These are phyloP conservation scores for Danio choprae DNA, from an alignment of 2,797 vertebrate species.

Conservation along the genomic window DNA sequence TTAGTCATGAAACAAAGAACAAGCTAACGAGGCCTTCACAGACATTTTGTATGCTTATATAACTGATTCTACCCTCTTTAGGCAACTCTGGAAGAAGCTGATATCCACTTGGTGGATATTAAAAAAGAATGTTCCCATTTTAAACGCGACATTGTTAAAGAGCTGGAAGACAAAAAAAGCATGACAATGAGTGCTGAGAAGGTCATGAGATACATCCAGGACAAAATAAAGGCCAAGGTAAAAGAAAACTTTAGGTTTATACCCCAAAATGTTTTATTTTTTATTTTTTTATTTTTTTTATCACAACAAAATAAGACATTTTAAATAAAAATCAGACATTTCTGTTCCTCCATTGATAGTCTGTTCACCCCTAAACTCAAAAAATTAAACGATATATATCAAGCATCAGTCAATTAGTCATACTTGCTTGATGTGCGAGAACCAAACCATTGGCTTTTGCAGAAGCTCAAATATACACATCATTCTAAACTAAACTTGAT, in stretches of 20 bases:
- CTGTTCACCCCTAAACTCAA: too few relatives aligned
- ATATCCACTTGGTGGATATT: constrained; percentile 71
- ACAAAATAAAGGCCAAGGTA: constrained; percentile 75
- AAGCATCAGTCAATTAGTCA: too few relatives aligned
- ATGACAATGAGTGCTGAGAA: constrained; percentile 72
- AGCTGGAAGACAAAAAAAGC: constrained; percentile 69
- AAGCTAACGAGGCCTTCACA: not conserved
- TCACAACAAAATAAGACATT: too few relatives aligned
- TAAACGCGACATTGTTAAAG: constrained; percentile 74
- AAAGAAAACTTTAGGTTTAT: constrained; percentile 51
- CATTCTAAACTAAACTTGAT: too few relatives aligned
- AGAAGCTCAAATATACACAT: too few relatives aligned
- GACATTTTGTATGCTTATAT: not conserved
- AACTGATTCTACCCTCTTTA: constrained; percentile 51
- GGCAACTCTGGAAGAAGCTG: constrained; percentile 78
- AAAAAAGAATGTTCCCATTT: constrained; percentile 75
- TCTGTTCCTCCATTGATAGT: too few relatives aligned
- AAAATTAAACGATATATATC: too few relatives aligned
- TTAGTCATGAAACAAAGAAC: not conserved
- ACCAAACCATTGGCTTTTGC: too few relatives aligned
- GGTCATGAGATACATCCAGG: constrained; percentile 77
- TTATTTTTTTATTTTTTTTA: too few relatives aligned
- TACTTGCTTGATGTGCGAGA: too few relatives aligned
- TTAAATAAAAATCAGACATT: too few relatives aligned
- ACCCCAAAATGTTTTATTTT: too few relatives aligned